These are phyloP conservation scores for Synergus japonicus DNA, from an alignment of 2,888 invertebrate species.

Conservation along the genomic window DNA sequence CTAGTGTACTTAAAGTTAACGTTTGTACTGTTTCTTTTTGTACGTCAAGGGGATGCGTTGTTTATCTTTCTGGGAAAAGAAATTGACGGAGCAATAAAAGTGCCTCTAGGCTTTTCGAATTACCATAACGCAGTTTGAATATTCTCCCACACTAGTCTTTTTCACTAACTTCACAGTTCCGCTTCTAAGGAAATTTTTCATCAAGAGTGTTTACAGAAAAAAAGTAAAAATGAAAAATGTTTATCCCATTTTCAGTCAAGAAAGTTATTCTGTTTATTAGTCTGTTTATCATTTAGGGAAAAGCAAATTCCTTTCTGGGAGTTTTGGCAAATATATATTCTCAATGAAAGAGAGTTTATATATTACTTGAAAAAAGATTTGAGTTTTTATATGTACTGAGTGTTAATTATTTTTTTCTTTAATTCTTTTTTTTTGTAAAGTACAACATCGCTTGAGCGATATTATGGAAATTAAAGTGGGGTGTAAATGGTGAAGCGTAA, in stretches of 20 bases:
- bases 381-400: background rate
- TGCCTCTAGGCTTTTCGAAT: conserved; percentile 25
- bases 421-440: background rate
- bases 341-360: background rate
- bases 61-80: conserved; percentile 13
- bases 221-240: background rate
- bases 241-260: background rate
- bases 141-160: conserved; percentile 4
- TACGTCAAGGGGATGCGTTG: conserved; percentile 20
- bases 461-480: background rate
- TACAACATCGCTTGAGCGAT: background rate
- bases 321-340: background rate
- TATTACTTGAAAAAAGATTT: background rate
- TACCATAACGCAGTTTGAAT: conserved; percentile 25
- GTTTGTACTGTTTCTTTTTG: background rate
- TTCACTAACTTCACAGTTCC: background rate
- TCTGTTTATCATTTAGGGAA: background rate
- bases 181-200: background rate
- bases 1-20: conserved; percentile 20
- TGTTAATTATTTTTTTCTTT: background rate
- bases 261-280: background rate
- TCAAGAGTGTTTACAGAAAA: conserved; percentile 4
- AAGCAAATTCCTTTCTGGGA: background rate
- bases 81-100: conserved; percentile 21
- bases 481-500: background rate